These are phyloP conservation scores for Raja brachyura DNA, from an alignment of 2,113 vertebrate species.

Conservation along the genomic window DNA sequence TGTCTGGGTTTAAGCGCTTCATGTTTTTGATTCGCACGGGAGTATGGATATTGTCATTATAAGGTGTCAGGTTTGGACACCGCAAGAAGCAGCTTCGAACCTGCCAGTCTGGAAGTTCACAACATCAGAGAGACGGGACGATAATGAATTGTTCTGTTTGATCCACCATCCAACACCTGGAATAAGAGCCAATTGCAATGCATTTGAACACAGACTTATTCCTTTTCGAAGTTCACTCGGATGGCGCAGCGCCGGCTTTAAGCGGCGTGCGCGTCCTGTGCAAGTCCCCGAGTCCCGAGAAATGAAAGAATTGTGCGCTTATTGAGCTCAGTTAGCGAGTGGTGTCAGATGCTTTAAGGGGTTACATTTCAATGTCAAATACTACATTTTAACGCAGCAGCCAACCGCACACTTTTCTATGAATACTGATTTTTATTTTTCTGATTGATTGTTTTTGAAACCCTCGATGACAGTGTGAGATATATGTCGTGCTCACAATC, in stretches of 20 bases:
- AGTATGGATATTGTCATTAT: background rate
- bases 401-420: background rate
- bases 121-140: background rate
- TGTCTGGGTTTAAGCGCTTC: background rate
- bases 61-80: background rate
- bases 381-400: constrained; percentile 7
- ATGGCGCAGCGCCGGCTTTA: background rate
- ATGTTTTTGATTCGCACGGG: background rate
- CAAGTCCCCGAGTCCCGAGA: background rate
- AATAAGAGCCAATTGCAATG: background rate
- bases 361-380: constrained; percentile 24
- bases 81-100: background rate
- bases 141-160: background rate
- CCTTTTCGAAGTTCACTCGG: background rate
- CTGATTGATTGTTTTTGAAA: too few relatives aligned
- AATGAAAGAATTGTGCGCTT: constrained; percentile 14
- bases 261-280: background rate
- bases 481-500: too few relatives aligned
- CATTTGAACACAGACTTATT: background rate
- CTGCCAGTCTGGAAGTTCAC: background rate
- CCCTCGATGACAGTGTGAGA: background rate
- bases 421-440: background rate
- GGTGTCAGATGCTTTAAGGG: background rate
- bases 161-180: background rate
- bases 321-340: constrained; percentile 28